Conservation (phyloP, 2,888 invertebrate species). For the Hemaris fuciformis region DNA sequence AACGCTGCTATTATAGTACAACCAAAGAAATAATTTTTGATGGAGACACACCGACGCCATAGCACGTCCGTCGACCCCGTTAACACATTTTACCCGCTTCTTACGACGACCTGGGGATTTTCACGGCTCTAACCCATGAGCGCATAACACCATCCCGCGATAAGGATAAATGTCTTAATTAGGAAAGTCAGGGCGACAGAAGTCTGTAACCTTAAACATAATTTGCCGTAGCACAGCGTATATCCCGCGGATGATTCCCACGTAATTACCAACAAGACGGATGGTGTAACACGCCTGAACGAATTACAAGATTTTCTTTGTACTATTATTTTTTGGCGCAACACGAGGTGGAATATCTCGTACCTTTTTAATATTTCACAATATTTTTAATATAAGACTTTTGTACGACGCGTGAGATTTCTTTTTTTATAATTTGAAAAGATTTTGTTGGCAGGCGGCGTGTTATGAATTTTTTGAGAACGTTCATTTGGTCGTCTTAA, state of each 20-base stretch:
- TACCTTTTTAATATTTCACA: not conserved
- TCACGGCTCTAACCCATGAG: too few relatives aligned
- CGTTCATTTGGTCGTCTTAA: not conserved
- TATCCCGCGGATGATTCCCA: slow-evolving; percentile 24
- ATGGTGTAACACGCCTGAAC: slow-evolving; percentile 18
- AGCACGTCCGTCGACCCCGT: too few relatives aligned
- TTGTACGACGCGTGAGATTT: not conserved
- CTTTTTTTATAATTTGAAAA: not conserved
- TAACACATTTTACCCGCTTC: too few relatives aligned
- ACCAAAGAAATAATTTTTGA: too few relatives aligned
- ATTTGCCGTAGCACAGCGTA: slow-evolving; percentile 2
- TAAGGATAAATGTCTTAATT: not conserved
- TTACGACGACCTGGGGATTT: too few relatives aligned
- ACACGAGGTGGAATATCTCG: not conserved
- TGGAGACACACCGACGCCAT: too few relatives aligned
- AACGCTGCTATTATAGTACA: too few relatives aligned
- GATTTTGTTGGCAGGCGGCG: not conserved
- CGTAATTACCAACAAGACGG: slow-evolving; percentile 32
- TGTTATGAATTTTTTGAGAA: not conserved
- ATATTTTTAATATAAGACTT: not conserved
- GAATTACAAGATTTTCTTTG: not conserved
- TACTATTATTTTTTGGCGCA: not conserved
- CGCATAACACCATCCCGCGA: too few relatives aligned
- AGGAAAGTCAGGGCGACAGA: not conserved
- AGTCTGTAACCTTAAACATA: not conserved